These are phyloP conservation scores for Mamestra brassicae DNA, from an alignment of 2,888 invertebrate genomes.

Conservation along the genomic window DNA sequence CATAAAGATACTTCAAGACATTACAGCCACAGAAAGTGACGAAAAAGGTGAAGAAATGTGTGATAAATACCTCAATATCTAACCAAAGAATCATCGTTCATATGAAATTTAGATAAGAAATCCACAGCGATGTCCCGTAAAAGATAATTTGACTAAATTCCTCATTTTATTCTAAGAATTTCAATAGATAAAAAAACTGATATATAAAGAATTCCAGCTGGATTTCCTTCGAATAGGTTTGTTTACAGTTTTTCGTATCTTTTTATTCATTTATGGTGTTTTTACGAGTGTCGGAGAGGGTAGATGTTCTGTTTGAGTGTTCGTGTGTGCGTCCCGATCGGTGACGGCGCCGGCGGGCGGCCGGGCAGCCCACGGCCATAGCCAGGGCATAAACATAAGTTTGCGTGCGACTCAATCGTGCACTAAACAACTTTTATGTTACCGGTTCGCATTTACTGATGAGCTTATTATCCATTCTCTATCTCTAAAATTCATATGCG, in stretches of 20 bases:
- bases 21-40: slow-evolving; percentile 3
- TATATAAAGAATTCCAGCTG: slow-evolving; percentile 51
- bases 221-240: slow-evolving; percentile 55
- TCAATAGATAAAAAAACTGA: slow-evolving; percentile 50
- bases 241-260: slow-evolving; percentile 66
- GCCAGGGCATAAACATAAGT: slow-evolving; percentile 67
- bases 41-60: not conserved
- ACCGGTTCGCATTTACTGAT: slow-evolving; percentile 38
- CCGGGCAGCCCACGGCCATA: slow-evolving; percentile 14
- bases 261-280: slow-evolving; percentile 67
- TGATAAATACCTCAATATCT: slow-evolving; percentile 10
- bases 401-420: slow-evolving; percentile 68
- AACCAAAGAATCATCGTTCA: slow-evolving; percentile 9
- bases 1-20: not conserved
- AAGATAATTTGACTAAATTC: slow-evolving; percentile 39
- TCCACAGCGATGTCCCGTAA: slow-evolving; percentile 11
- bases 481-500: slow-evolving; percentile 26
- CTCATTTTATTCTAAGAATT: slow-evolving; percentile 40
- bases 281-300: slow-evolving; percentile 66
- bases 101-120: slow-evolving; percentile 38
- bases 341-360: slow-evolving; percentile 46
- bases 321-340: slow-evolving; percentile 68
- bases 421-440: slow-evolving; percentile 40
- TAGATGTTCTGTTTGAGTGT: slow-evolving; percentile 64
- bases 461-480: slow-evolving; percentile 37